phyloP scores from a whole-genome alignment of 35 echinoderm and acorn worm genomes.

The Nesometra sesokonis region DNA sequence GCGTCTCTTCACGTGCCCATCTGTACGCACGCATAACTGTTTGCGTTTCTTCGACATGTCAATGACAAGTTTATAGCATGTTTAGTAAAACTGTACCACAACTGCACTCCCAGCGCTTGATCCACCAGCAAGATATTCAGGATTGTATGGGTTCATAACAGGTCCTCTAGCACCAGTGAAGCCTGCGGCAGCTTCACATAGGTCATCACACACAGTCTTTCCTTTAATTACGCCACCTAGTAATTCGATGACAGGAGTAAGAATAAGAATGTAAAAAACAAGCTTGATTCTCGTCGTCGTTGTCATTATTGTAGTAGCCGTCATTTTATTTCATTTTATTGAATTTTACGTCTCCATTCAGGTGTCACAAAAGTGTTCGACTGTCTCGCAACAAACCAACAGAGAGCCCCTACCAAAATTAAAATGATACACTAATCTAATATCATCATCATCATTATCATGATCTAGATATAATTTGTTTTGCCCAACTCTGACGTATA shows the following conservation, averaged over 20 bases:
- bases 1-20: too few relatives aligned
- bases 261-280: background rate
- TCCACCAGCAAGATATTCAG: conserved; percentile 6
- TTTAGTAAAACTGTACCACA: too few relatives aligned
- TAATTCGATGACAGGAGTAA: background rate
- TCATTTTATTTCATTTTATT: background rate
- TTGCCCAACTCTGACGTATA: too few relatives aligned
- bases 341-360: too few relatives aligned
- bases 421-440: too few relatives aligned
- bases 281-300: background rate
- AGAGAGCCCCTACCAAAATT: too few relatives aligned
- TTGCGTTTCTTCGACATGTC: too few relatives aligned
- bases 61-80: background rate
- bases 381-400: too few relatives aligned
- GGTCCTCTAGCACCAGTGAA: conserved; percentile 22
- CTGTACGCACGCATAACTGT: too few relatives aligned
- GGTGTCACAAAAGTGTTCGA: too few relatives aligned
- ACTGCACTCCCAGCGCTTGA: conserved; percentile 38
- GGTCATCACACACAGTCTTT: conserved; percentile 6
- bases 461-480: too few relatives aligned
- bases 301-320: background rate
- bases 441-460: too few relatives aligned
- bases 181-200: conserved; percentile 9
- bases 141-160: conserved; percentile 10
- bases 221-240: conserved; percentile 17